These are phyloP conservation scores for Petrolisthes cinctipes DNA, from an alignment of 2,888 invertebrate species.

Conservation along the genomic window DNA sequence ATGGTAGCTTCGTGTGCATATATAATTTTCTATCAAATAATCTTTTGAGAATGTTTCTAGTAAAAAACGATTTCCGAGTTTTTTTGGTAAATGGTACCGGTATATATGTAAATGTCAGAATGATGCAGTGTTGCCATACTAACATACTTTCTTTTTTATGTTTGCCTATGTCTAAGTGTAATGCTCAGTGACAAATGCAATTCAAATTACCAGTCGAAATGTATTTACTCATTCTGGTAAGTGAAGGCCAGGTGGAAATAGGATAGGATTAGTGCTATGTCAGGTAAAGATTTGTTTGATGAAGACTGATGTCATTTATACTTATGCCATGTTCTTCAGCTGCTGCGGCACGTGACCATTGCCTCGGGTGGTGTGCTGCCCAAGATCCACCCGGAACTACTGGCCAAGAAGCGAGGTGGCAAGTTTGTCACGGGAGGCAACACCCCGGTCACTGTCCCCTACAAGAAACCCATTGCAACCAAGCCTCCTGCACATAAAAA, in stretches of 20 bases:
- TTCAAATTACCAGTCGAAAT: neutral
- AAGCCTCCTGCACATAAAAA: constrained; percentile 66
- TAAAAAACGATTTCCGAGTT: too few species aligned
- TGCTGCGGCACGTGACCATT: constrained; percentile 72
- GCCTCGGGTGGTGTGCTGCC: constrained; percentile 72
- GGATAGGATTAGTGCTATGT: neutral
- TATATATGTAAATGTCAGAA: too few species aligned
- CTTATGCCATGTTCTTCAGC: constrained; percentile 67
- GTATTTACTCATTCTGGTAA: neutral
- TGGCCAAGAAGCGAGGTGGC: constrained; percentile 70
- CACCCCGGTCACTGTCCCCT: constrained; percentile 66
- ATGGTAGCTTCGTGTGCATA: too few species aligned
- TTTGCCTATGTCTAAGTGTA: too few species aligned
- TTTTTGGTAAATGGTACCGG: too few species aligned
- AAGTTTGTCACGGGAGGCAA: constrained; percentile 67
- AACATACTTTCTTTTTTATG: too few species aligned
- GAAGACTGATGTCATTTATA: neutral
- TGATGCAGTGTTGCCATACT: too few species aligned
- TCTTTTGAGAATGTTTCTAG: too few species aligned
- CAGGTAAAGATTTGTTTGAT: too few species aligned
- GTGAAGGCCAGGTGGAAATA: neutral
- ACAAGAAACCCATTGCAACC: constrained; percentile 67
- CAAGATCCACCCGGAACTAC: constrained; percentile 71
- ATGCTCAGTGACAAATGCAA: too few species aligned
- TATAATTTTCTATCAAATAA: too few species aligned